Evolutionary conservation across 2,797 vertebrate species (phyloP).

Genomic region (Alcedo atthis): DNA sequence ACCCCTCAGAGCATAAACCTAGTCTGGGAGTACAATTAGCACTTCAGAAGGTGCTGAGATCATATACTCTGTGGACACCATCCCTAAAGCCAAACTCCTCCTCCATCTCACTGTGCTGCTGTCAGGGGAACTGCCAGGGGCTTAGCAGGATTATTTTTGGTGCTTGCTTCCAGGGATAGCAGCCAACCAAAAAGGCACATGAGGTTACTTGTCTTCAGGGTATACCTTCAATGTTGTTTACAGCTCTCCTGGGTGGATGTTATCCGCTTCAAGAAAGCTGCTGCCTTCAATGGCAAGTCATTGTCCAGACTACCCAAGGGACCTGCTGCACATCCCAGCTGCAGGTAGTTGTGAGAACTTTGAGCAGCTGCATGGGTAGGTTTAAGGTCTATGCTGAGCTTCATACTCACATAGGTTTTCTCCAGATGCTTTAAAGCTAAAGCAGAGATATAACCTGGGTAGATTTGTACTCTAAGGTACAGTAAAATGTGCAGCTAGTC

Average conservation of each 20-base stretch:
- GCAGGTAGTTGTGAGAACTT: background rate
- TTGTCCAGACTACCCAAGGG: background rate
- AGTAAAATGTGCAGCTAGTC: fast-evolving
- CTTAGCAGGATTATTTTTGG: slow-evolving; percentile 11
- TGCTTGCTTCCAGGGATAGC: background rate
- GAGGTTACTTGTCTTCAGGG: background rate
- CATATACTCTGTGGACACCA: background rate
- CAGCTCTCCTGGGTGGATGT: background rate
- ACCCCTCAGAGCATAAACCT: background rate
- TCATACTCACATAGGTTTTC: background rate
- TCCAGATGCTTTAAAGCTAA: background rate
- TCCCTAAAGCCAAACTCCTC: background rate
- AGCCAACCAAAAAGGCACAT: background rate
- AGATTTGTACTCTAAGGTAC: background rate
- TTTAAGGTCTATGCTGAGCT: background rate
- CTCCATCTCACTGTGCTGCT: fast-evolving
- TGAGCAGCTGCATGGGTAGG: background rate
- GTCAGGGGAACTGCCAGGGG: background rate
- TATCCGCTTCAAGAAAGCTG: background rate
- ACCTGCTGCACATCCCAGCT: background rate
- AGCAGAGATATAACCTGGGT: background rate
- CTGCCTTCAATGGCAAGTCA: background rate
- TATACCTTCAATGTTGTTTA: background rate
- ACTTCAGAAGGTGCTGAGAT: background rate
- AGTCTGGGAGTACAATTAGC: slow-evolving; percentile 14